Percentiles rank a stretch among this genome's conserved stretches.
Conservation (phyloP, 2,113 vertebrate species). For the Strix uralensis region DNA sequence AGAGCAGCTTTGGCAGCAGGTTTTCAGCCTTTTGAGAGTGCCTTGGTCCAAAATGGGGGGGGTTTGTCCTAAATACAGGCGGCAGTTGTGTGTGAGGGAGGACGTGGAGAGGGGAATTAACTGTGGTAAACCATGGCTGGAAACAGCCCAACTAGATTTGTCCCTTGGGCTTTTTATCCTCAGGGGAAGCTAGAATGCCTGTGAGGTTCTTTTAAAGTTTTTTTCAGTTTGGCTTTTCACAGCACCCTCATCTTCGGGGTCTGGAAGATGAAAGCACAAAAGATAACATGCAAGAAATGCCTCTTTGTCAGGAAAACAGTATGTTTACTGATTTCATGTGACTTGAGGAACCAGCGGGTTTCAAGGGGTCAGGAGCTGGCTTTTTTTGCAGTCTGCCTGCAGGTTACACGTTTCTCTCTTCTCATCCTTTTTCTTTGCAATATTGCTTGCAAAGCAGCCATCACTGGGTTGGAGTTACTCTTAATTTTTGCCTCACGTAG, state of each 20-base stretch:
- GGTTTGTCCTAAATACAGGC: neutral
- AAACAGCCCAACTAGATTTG: neutral
- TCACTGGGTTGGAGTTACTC: neutral
- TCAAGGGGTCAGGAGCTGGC: neutral
- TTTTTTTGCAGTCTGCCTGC: neutral
- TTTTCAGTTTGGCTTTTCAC: neutral
- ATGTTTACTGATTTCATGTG: neutral
- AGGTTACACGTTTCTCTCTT: neutral
- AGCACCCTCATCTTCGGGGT: no score
- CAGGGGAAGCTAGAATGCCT: neutral
- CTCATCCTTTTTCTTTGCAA: neutral
- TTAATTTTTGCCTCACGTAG: neutral
- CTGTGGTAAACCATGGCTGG: rapidly evolving
- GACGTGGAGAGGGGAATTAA: no score
- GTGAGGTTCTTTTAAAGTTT: neutral
- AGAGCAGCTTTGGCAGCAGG: no score
- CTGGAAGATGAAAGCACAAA: neutral
- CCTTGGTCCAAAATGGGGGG: neutral
- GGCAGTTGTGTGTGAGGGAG: no score
- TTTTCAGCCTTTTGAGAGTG: neutral
- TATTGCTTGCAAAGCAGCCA: neutral
- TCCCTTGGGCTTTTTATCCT: neutral
- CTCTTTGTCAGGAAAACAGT: neutral
- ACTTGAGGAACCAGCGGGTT: neutral
- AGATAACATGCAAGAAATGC: neutral